These are phyloP conservation scores for Nemurella pictetii DNA, from an alignment of 2,888 invertebrate genomes.

Conservation along the genomic window DNA sequence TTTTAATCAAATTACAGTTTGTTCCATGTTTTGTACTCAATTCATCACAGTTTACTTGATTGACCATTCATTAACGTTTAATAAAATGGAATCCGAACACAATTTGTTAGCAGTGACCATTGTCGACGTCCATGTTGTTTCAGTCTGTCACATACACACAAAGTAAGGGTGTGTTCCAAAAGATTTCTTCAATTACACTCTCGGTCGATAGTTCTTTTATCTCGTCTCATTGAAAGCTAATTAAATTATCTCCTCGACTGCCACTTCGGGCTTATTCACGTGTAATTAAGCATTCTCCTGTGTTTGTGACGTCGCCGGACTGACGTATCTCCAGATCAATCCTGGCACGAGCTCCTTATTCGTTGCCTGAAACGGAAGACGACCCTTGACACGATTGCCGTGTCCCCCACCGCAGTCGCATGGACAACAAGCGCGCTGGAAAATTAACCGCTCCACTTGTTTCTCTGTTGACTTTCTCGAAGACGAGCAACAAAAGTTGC, in stretches of 20 bases:
- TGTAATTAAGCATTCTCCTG: neutral
- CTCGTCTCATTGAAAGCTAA: neutral
- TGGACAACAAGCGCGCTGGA: neutral
- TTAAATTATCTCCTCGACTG: neutral
- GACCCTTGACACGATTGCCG: neutral
- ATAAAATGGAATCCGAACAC: too few species aligned
- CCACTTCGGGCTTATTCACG: neutral
- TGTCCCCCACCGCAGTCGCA: neutral
- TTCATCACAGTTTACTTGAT: too few species aligned
- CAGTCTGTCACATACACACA: too few species aligned
- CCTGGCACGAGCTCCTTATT: neutral
- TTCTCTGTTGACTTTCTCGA: neutral
- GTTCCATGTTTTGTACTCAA: too few species aligned
- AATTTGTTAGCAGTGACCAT: too few species aligned
- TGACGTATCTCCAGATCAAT: neutral
- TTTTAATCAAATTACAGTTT: too few species aligned
- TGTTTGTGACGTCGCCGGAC: neutral
- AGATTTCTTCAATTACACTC: neutral
- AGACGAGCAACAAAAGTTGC: neutral
- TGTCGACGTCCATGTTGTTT: too few species aligned
- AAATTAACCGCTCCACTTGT: neutral
- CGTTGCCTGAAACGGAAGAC: neutral
- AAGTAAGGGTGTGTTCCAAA: too few species aligned
- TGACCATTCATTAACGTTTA: too few species aligned
- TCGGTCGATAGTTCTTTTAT: neutral